Percentiles rank a stretch among this genome's conserved stretches.
Evolutionary conservation across 1,140 invertebrate genomes (phyloP).

Genomic region (Solenopsis fugax): DNA sequence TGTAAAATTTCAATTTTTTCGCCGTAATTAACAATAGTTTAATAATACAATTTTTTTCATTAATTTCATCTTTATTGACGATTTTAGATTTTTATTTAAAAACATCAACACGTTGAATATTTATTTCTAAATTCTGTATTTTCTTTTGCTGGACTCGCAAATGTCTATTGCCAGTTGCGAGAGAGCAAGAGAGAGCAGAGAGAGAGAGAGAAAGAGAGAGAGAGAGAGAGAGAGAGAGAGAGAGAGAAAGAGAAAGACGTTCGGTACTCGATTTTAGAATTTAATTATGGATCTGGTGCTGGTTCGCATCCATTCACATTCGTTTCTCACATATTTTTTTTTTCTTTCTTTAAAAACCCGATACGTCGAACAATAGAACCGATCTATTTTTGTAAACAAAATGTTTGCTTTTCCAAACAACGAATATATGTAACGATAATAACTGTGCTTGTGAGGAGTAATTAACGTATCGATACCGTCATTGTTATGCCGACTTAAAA

Average conservation of each 20-base stretch:
- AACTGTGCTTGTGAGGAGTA: background rate
- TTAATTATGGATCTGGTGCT: background rate
- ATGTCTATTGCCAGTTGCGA: background rate
- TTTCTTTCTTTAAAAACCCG: background rate
- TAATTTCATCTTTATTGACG: background rate
- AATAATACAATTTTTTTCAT: background rate
- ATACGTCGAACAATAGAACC: background rate
- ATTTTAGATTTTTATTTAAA: background rate
- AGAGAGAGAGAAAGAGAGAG: too few relatives aligned
- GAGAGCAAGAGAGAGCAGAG: too few relatives aligned
- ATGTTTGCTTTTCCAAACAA: background rate
- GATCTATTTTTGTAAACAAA: constrained; percentile 13
- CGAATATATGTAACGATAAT: background rate
- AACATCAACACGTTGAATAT: background rate
- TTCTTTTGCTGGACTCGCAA: background rate
- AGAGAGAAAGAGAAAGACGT: background rate
- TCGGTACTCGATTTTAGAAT: constrained; percentile 14
- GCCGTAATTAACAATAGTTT: constrained; percentile 19
- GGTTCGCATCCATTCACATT: background rate
- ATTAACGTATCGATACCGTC: constrained; percentile 34
- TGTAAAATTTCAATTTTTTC: constrained; percentile 25
- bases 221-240: too few relatives aligned
- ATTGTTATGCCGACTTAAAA: constrained; percentile 15
- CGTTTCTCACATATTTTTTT: background rate
- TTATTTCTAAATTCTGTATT: background rate